A percentile compares a stretch with the other conserved stretches of the same genome.
These are phyloP conservation scores for Drosophila navojoa DNA, from an alignment of 1,140 invertebrate genomes.

Conservation along the genomic window DNA sequence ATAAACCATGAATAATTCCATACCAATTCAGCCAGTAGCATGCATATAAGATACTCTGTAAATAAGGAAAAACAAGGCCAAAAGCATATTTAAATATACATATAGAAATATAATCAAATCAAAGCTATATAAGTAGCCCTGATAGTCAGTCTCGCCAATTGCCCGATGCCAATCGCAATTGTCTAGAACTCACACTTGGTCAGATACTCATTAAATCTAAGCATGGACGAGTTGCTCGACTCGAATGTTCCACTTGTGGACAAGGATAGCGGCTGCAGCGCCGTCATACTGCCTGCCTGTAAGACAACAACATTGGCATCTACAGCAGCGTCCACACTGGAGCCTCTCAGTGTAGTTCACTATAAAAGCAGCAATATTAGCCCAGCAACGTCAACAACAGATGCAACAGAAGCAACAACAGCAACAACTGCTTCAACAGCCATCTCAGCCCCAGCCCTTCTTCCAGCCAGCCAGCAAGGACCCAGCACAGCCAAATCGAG, in stretches of 20 bases:
- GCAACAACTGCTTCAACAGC: not conserved
- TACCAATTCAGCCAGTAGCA: not conserved
- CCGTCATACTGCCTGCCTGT: slow-evolving; percentile 53
- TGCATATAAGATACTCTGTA: slow-evolving; percentile 23
- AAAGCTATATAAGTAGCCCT: too few relatives aligned
- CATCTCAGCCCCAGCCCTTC: not conserved
- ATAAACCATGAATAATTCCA: slow-evolving; percentile 44
- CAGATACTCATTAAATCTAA: slow-evolving; percentile 5
- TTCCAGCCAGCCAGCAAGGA: slow-evolving; percentile 11
- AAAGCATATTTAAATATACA: slow-evolving; percentile 4
- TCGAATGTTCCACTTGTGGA: slow-evolving; percentile 63
- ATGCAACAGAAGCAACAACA: not conserved
- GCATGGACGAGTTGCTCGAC: slow-evolving; percentile 55
- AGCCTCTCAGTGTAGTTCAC: slow-evolving; percentile 39
- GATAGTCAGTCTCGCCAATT: slow-evolving; percentile 13
- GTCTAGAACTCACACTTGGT: slow-evolving; percentile 15
- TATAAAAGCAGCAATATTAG: slow-evolving; percentile 51
- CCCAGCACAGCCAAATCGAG: slow-evolving; percentile 4
- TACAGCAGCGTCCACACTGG: not conserved
- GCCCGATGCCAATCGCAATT: slow-evolving; percentile 42
- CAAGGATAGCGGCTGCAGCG: slow-evolving; percentile 41
- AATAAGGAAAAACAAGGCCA: slow-evolving; percentile 20
- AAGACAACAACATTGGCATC: slow-evolving; percentile 30
- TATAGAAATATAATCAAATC: not conserved
- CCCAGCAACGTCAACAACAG: slow-evolving; percentile 6